phyloP scores from a whole-genome alignment of 2,797 vertebrate genomes.

The Coracias cyanogaster region DNA sequence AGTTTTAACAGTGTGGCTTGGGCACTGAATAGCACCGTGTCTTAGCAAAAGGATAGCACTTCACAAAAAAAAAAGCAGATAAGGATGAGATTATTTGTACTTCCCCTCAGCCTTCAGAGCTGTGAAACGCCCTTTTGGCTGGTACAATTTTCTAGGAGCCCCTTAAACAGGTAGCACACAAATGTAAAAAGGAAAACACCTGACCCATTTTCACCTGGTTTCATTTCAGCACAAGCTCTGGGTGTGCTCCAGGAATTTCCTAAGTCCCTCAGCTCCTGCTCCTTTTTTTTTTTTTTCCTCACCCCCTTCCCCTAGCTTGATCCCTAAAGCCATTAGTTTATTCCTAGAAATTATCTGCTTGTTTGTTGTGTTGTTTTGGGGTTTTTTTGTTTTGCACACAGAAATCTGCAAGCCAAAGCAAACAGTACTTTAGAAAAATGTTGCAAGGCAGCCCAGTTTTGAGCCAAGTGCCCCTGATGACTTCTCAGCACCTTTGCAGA shows the following conservation, averaged over 20 bases:
- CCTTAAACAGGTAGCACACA: conserved; percentile 30
- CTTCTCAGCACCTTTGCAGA: background rate
- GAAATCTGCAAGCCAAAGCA: background rate
- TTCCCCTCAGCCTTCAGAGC: background rate
- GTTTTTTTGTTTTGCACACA: background rate
- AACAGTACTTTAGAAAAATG: background rate
- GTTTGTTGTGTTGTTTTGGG: background rate
- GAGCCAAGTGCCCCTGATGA: background rate
- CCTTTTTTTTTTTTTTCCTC: background rate
- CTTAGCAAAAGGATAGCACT: background rate
- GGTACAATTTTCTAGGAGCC: background rate
- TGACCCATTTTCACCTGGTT: background rate
- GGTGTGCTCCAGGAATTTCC: background rate
- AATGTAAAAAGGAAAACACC: background rate
- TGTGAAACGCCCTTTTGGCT: background rate
- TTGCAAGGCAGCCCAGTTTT: background rate
- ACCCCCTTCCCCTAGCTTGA: background rate
- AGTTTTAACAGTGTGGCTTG: background rate
- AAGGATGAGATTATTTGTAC: background rate
- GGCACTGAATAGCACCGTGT: background rate
- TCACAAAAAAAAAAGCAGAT: background rate
- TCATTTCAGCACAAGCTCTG: background rate
- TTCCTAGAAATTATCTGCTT: conserved; percentile 40
- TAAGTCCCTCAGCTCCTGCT: background rate
- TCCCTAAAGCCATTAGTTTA: background rate